Evolutionary conservation across 2,888 invertebrate genomes (phyloP), one percentile per base, ranked within the genome.

Genomic region (Napeogenes sylphis): DNA sequence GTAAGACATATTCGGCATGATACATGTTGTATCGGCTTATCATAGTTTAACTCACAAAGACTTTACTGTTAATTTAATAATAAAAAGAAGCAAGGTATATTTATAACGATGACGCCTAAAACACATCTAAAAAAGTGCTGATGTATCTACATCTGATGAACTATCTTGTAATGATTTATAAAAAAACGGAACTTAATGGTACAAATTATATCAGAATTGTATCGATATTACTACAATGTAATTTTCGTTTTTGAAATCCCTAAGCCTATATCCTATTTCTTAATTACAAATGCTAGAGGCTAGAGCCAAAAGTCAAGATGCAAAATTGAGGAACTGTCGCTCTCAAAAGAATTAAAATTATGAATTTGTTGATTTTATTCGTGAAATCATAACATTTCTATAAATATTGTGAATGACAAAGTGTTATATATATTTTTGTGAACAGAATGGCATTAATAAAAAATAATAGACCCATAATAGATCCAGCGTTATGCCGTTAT

Each of bases 401-500:
- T 47, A 32, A n/a, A 55, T 58, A 58, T 54, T 60, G 42, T 66
- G 58, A 58, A 58, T 60, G 55, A 55, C 61, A 62, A 42, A 59
- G 21, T 51, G 45, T 51, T 55, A 46, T 12, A 33, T 53, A 58
- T 30, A 57, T 35, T 35, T 56, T 42, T 61, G 56, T 45, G 51
- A 33, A 32, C 53, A 78, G 73, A 71, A 88, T 88, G 87, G 81
- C 81, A 73, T 74, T 76, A 45, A 73, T 73, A 35, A 87, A 85
- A 72, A 85, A 75, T 67, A 88, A 86, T 69, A 87, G 88, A 38
- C 87, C 83, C 10, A 75, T 90, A 56, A 79, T 90, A 74, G 87
- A 90, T 68, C 89, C 89, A 70, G 90, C 82, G 5, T 67, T 90
- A n/a, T 90, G 90, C 74, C 79, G 90, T 70, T 87, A 87, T 61